Base-by-base conservation (phyloP, 2,888 invertebrate species). In the Tetragonisca angustula region DNA sequence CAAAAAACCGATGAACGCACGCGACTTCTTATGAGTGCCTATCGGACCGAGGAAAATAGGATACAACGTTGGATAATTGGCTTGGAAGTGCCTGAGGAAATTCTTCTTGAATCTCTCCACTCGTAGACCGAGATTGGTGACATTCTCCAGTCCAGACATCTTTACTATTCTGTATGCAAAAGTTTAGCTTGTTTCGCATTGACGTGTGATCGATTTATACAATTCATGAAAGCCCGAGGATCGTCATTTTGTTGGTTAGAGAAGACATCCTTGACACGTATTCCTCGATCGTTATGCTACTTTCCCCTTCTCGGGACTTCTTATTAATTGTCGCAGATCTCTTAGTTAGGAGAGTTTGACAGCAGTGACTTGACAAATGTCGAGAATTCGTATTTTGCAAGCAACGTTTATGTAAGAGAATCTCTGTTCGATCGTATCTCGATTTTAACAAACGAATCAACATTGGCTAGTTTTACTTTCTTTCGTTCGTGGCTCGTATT, bases 1-100 rank as follows among this genome's bases (percentile, higher is more conserved):
- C 13, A 95, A 76, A 87, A 95, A 95, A 69, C 95, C 95, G 65
- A 93, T 68, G 2, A 87, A 62, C 2, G 87, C 87, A 36, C 94
- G 92, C 1, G 87, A 70, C 68, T 86, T 92, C 74, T 87, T 91
- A 78, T 94, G 94, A 0, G 87, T 89, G 1, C 93, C 94, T 61
- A 91, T 90, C 0, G 93, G 93, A 82, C 94, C 94, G 88, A 90
- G 93, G 71, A 92, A 84, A n/a, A 94, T 78, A 69, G 90, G 91
- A 78, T 91, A 93, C 43, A 94, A 81, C 2, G 71, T 87, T 6
- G 93, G 94, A 68, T 86, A 93, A 67, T 87, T 90, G 72, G 88
- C 91, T 27, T 87, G 79, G 68, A 93, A 94, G 36, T 79, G 88
- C 59, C 90, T 88, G 24, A 92, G 78, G 52, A 91, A 86, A 65